A percentile compares a stretch with the other conserved stretches of the same genome.
Conservation (phyloP, 2,113 vertebrate species). For the Larimichthys crocea region DNA sequence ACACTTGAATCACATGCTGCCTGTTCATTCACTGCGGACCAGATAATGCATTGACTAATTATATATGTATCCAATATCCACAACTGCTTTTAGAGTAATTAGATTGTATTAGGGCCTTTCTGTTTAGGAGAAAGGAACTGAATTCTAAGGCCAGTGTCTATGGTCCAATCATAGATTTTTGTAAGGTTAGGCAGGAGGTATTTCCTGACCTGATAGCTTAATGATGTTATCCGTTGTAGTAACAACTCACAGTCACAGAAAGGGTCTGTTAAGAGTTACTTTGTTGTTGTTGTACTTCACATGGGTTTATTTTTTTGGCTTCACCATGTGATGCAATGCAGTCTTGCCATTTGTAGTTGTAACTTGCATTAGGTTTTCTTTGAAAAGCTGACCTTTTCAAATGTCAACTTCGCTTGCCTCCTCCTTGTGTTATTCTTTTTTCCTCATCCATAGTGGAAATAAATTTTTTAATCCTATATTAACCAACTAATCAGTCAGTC, state of each 20-base stretch:
- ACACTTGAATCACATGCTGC: not conserved
- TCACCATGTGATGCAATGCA: not conserved
- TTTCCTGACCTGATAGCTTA: not conserved
- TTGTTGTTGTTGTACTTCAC: not conserved
- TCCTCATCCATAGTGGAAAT: not conserved
- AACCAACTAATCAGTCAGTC: not conserved
- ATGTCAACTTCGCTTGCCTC: not conserved
- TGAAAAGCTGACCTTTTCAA: slow-evolving; percentile 28
- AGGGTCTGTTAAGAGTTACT: not conserved
- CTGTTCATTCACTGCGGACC: not conserved
- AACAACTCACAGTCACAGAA: not conserved
- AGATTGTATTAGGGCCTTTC: too few species aligned
- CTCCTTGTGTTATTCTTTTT: not conserved
- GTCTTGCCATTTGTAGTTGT: not conserved
- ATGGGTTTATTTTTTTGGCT: not conserved
- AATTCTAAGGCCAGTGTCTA: not conserved
- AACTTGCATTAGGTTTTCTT: slow-evolving; percentile 4
- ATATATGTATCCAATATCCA: not conserved
- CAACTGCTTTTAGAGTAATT: not conserved
- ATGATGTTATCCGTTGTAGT: not conserved
- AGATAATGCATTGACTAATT: not conserved
- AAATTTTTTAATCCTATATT: slow-evolving; percentile 11
- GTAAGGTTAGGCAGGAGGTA: not conserved
- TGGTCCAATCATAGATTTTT: not conserved
- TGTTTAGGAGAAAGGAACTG: too few species aligned